These are phyloP conservation scores for Drosophila takahashii DNA, from an alignment of 1,140 invertebrate species.

Conservation along the genomic window DNA sequence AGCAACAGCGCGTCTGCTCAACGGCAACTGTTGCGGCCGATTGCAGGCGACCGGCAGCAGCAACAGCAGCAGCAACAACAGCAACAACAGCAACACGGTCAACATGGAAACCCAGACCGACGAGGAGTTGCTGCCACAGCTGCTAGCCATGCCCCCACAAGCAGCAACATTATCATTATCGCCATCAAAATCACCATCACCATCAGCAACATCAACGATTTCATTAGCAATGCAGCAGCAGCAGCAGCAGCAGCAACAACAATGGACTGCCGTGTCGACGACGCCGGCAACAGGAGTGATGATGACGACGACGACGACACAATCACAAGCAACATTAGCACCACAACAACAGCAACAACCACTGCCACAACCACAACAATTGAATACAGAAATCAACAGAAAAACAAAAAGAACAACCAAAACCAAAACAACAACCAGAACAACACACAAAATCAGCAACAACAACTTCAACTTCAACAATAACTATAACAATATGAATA, in stretches of 20 bases:
- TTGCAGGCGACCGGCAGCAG: conserved; percentile 16
- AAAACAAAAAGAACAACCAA: conserved; percentile 24
- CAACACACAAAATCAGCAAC: conserved; percentile 15
- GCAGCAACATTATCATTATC: conserved; percentile 11
- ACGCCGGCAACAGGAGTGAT: conserved; percentile 41
- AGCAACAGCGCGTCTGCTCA: conserved; percentile 51
- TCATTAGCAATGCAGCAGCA: conserved; percentile 34
- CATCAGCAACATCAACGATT: conserved; percentile 27
- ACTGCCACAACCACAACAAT: conserved; percentile 38
- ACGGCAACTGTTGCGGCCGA: conserved; percentile 54
- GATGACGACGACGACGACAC: conserved; percentile 53
- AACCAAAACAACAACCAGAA: conserved; percentile 17
- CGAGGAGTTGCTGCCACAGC: conserved; percentile 48
- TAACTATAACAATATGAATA: conserved; percentile 46
- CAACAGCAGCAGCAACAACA: conserved; percentile 9
- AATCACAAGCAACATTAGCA: conserved; percentile 30
- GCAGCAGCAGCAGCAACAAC: conserved; percentile 50
- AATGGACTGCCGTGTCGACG: conserved; percentile 74
- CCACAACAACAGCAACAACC: conserved; percentile 30
- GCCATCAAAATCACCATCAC: conserved; percentile 10
- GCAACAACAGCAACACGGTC: conserved; percentile 46
- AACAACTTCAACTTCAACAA: conserved; percentile 37
- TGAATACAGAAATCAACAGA: conserved; percentile 14
- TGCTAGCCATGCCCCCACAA: conserved; percentile 33
- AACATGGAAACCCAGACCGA: conserved; percentile 78